Evolutionary conservation across 2,888 invertebrate genomes (phyloP).

Genomic region (Boloria selene): DNA sequence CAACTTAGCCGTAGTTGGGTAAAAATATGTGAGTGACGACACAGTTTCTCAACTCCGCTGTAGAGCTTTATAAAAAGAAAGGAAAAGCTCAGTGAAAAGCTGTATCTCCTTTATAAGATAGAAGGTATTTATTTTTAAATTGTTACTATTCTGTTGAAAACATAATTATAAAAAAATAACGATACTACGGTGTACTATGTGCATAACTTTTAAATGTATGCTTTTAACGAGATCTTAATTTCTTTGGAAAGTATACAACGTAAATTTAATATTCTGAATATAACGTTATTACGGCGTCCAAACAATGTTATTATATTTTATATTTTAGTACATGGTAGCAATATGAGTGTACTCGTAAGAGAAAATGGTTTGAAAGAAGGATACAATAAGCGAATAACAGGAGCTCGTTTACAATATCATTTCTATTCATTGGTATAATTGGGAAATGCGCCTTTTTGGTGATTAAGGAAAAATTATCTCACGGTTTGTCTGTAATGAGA

Average conservation of each 20-base stretch:
- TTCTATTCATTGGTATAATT: slow-evolving; percentile 60
- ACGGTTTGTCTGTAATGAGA: not conserved
- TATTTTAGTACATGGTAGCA: slow-evolving; percentile 50
- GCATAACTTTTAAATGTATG: no score
- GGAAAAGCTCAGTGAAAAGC: no score
- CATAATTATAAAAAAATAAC: no score
- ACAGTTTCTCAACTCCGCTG: no score
- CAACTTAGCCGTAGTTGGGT: no score
- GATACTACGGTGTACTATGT: no score
- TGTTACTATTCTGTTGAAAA: no score
- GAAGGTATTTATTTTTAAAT: no score
- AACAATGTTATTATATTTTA: slow-evolving; percentile 42
- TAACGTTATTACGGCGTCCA: slow-evolving; percentile 22
- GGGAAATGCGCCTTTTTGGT: slow-evolving; percentile 44
- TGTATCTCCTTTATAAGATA: no score
- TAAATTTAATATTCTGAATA: slow-evolving; percentile 18
- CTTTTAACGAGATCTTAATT: not conserved
- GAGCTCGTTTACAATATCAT: slow-evolving; percentile 57
- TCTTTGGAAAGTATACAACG: not conserved
- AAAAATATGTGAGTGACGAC: no score
- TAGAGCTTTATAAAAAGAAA: no score
- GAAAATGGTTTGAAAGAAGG: slow-evolving; percentile 55
- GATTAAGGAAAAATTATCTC: slow-evolving; percentile 18
- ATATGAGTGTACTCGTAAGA: slow-evolving; percentile 51
- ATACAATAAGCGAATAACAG: slow-evolving; percentile 58